Evolutionary conservation across 1,140 invertebrate genomes (phyloP).

Genomic region (Anthonomus grandis): DNA sequence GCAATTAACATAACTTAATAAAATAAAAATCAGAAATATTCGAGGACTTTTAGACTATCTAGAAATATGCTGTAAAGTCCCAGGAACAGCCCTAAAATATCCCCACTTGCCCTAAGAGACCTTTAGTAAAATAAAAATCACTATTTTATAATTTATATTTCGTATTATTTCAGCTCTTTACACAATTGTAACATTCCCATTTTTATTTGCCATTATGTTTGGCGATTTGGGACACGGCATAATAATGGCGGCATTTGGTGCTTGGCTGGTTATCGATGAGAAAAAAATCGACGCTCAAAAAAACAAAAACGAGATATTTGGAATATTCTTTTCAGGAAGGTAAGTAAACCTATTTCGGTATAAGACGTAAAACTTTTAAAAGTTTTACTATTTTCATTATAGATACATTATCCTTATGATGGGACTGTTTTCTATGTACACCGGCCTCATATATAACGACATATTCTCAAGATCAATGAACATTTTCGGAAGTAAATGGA

Average conservation of each 20-base stretch:
- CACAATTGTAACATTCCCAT: slow-evolving; percentile 95
- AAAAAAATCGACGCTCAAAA: slow-evolving; percentile 63
- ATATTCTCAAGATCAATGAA: slow-evolving; percentile 94
- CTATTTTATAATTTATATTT: too few relatives aligned
- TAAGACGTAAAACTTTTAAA: slow-evolving; percentile 78
- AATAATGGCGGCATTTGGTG: slow-evolving; percentile 70
- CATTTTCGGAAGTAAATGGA: slow-evolving; percentile 67
- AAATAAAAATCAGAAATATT: too few relatives aligned
- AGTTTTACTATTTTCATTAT: too few relatives aligned
- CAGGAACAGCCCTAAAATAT: too few relatives aligned
- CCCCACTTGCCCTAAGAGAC: too few relatives aligned
- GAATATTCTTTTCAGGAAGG: slow-evolving; percentile 91
- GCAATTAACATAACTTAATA: too few relatives aligned
- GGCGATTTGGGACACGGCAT: slow-evolving; percentile 91
- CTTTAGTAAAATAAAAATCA: too few relatives aligned
- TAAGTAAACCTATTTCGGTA: too few relatives aligned
- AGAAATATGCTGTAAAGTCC: too few relatives aligned
- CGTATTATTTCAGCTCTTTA: slow-evolving; percentile 72
- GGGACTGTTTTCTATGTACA: slow-evolving; percentile 96
- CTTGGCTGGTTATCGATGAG: slow-evolving; percentile 75
- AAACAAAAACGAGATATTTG: slow-evolving; percentile 82
- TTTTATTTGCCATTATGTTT: slow-evolving; percentile 97
- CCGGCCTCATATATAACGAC: slow-evolving; percentile 96
- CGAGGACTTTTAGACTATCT: too few relatives aligned
- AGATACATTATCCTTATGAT: slow-evolving; percentile 95